These are phyloP conservation scores for Rambutsinella grinnellia DNA, from an alignment of 2,888 invertebrate genomes.

Conservation along the genomic window DNA sequence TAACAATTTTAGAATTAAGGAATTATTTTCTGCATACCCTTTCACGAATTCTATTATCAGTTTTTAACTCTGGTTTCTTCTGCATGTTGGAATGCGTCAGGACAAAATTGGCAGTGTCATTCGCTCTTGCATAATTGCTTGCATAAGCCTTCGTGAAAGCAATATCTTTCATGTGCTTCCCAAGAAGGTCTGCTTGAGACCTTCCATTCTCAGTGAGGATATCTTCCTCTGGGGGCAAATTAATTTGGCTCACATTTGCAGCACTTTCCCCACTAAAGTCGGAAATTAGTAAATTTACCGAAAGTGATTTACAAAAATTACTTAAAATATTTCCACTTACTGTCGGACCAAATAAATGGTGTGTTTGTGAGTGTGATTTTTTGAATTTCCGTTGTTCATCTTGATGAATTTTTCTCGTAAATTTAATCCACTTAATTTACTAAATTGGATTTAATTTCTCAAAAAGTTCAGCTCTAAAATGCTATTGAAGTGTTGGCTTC, in stretches of 20 bases:
- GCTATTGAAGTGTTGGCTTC: too few relatives aligned
- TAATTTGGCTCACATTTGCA: slow-evolving; percentile 39
- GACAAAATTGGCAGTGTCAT: slow-evolving; percentile 40
- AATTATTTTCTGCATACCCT: slow-evolving; percentile 22
- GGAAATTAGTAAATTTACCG: too few relatives aligned
- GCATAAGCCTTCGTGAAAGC: slow-evolving; percentile 43
- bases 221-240: slow-evolving; percentile 41
- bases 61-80: slow-evolving; percentile 16
- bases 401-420: neutral
- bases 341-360: slow-evolving; percentile 47
- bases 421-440: too few relatives aligned
- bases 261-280: slow-evolving; percentile 41
- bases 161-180: slow-evolving; percentile 44
- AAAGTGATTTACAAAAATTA: too few relatives aligned
- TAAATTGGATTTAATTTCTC: neutral
- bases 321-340: slow-evolving; percentile 29
- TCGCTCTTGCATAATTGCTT: slow-evolving; percentile 43
- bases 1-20: neutral
- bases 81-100: slow-evolving; percentile 33
- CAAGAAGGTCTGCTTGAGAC: slow-evolving; percentile 39
- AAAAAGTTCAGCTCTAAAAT: neutral
- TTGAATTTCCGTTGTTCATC: slow-evolving; percentile 10
- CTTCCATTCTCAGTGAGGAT: slow-evolving; percentile 42
- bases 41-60: slow-evolving; percentile 41
- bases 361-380: slow-evolving; percentile 12